Percentiles rank a stretch among this genome's conserved stretches.
Conservation (phyloP, 2,888 invertebrate genomes). For the Panzeria rudis region DNA sequence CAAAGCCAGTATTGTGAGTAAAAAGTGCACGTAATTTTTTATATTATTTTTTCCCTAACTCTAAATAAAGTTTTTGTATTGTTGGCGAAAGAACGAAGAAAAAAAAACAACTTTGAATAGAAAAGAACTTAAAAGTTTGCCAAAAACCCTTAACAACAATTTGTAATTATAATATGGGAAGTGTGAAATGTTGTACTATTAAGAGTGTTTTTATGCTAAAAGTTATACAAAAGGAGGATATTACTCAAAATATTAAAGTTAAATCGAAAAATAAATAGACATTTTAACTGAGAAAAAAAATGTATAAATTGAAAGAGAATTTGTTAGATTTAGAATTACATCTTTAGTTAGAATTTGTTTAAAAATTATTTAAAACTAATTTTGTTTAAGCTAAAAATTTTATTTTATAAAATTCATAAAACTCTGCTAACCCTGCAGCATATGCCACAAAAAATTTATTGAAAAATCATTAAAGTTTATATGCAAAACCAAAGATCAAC, state of each 20-base stretch:
- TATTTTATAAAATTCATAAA: background rate
- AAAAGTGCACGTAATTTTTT: slow-evolving; percentile 67
- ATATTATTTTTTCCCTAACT: slow-evolving; percentile 16
- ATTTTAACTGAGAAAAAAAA: background rate
- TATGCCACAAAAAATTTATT: slow-evolving; percentile 40
- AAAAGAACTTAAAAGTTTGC: slow-evolving; percentile 71
- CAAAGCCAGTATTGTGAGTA: slow-evolving; percentile 64
- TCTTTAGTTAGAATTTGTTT: no score
- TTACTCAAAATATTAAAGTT: slow-evolving; percentile 5
- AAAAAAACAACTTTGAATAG: slow-evolving; percentile 28
- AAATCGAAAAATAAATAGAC: background rate
- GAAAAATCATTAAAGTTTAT: slow-evolving; percentile 54
- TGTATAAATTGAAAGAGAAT: no score
- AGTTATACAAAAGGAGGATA: slow-evolving; percentile 33
- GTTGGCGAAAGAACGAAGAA: slow-evolving; percentile 43
- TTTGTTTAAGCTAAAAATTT: background rate
- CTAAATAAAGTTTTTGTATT: slow-evolving; percentile 65
- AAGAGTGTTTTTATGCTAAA: slow-evolving; percentile 40
- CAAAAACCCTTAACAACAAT: slow-evolving; percentile 75
- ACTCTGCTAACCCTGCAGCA: background rate
- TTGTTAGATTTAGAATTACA: no score
- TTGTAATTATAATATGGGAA: slow-evolving; percentile 81
- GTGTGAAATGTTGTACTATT: slow-evolving; percentile 71
- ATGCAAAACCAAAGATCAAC: slow-evolving; percentile 56
- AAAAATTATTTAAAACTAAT: background rate